Percentiles rank a stretch among this genome's conserved stretches.
Conservation (phyloP, 1,140 invertebrate species). For the Cephus cinctus region DNA sequence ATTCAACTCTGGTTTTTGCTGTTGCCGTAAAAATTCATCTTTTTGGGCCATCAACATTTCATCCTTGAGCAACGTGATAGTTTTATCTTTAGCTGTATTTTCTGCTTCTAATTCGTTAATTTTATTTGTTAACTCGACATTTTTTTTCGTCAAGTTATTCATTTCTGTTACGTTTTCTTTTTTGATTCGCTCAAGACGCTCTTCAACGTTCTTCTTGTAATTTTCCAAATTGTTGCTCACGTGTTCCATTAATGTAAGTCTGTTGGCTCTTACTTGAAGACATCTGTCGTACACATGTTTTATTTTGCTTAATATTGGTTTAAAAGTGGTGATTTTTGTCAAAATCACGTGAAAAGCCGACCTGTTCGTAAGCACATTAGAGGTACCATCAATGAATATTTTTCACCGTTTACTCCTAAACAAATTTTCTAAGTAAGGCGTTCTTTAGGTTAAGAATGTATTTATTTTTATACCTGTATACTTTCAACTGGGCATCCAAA, state of each 20-base stretch:
- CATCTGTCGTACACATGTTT: conserved; percentile 49
- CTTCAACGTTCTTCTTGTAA: conserved; percentile 18
- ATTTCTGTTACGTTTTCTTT: neutral
- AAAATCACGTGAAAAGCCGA: conserved; percentile 44
- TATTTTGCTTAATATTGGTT: conserved; percentile 41
- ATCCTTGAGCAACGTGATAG: conserved; percentile 12
- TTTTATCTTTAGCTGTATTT: conserved; percentile 39
- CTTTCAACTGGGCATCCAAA: conserved; percentile 30
- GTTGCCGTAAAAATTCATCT: conserved; percentile 26
- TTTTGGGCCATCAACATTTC: conserved; percentile 35
- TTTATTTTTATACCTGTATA: no score
- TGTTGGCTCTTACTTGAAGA: conserved; percentile 37
- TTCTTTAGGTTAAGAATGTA: no score
- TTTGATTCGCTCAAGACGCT: conserved; percentile 10
- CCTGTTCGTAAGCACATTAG: no score
- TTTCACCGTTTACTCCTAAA: no score
- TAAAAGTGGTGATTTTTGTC: conserved; percentile 39
- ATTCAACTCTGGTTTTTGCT: conserved; percentile 42
- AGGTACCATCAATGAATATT: no score
- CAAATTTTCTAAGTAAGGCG: no score
- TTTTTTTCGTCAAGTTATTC: neutral
- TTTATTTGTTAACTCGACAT: neutral
- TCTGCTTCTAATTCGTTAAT: conserved; percentile 49
- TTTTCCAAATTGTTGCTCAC: conserved; percentile 7
- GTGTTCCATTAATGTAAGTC: neutral